A percentile compares a stretch with the other conserved stretches of the same genome.
Evolutionary conservation across 2,113 vertebrate genomes (phyloP).

Genomic region (Psettodes erumei): DNA sequence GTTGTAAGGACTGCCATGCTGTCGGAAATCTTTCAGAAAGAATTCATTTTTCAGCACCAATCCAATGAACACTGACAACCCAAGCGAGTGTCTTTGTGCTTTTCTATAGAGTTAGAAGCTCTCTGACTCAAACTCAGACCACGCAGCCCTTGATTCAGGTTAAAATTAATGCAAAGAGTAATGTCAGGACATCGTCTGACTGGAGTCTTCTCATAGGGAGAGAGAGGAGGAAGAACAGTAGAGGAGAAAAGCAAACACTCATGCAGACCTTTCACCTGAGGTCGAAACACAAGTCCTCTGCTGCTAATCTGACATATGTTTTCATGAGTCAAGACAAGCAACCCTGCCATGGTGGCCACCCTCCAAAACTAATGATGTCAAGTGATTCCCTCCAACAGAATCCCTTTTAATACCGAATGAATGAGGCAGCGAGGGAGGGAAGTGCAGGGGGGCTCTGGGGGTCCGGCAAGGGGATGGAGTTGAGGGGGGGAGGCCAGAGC

Average conservation of each 20-base stretch:
- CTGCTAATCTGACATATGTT: constrained; percentile 82
- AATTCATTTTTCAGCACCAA: too few species aligned
- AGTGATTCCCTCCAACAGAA: constrained; percentile 83
- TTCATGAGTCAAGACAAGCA: constrained; percentile 82
- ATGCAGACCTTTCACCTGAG: constrained; percentile 81
- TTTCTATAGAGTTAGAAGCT: too few species aligned
- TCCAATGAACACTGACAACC: not conserved
- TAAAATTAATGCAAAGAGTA: not conserved
- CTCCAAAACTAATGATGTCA: constrained; percentile 86
- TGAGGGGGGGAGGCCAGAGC: constrained; percentile 33
- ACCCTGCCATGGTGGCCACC: constrained; percentile 80
- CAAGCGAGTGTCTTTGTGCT: not conserved
- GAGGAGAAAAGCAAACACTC: constrained; percentile 26
- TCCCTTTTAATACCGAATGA: constrained; percentile 78
- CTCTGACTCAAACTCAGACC: not conserved
- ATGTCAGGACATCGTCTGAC: constrained; percentile 10
- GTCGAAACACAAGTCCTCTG: constrained; percentile 69
- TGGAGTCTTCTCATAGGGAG: not conserved
- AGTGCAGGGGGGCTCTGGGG: constrained; percentile 40
- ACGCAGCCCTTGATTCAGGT: not conserved
- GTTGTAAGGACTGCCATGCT: not conserved
- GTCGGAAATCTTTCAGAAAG: not conserved
- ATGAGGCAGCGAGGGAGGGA: constrained; percentile 62
- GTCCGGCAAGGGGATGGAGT: constrained; percentile 39
- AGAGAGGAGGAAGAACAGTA: constrained; percentile 14